Evolutionary conservation across 2,113 vertebrate species (phyloP).

Genomic region (Australoheros scitulus): DNA sequence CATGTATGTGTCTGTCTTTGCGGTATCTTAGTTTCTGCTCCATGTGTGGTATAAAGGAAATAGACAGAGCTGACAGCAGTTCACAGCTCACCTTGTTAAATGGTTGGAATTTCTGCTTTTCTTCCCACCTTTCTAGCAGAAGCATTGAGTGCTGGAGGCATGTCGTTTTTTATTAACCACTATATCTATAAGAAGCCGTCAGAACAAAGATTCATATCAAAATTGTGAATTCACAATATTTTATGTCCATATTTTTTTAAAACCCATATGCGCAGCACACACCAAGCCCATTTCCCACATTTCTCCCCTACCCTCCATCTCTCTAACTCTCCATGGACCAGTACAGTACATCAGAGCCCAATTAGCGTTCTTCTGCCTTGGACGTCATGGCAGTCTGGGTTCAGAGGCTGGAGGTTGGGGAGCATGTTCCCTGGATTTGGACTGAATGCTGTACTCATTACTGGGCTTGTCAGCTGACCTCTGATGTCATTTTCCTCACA

Average conservation of each 20-base stretch:
- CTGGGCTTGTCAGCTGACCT: conserved; percentile 64
- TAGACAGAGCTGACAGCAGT: conserved; percentile 17
- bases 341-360: conserved; percentile 52
- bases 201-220: neutral
- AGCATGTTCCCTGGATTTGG: conserved; percentile 53
- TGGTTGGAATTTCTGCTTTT: conserved; percentile 12
- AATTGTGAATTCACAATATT: neutral
- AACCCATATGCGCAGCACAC: neutral
- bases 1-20: neutral
- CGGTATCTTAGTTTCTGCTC: neutral
- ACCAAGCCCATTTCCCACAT: neutral
- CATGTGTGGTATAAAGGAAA: neutral
- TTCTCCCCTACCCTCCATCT: neutral
- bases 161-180: neutral
- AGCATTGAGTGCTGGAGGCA: neutral
- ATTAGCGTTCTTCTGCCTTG: conserved; percentile 52
- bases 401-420: conserved; percentile 62
- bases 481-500: conserved; percentile 63
- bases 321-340: conserved; percentile 26
- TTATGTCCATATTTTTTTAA: conserved; percentile 4
- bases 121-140: conserved; percentile 7
- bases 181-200: neutral
- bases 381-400: conserved; percentile 41
- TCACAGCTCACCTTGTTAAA: conserved; percentile 30
- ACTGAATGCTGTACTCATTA: conserved; percentile 71